A percentile compares a stretch with the other conserved stretches of the same genome.
Conservation (phyloP, 1,140 invertebrate genomes). For the Drosophila equinoxialis region DNA sequence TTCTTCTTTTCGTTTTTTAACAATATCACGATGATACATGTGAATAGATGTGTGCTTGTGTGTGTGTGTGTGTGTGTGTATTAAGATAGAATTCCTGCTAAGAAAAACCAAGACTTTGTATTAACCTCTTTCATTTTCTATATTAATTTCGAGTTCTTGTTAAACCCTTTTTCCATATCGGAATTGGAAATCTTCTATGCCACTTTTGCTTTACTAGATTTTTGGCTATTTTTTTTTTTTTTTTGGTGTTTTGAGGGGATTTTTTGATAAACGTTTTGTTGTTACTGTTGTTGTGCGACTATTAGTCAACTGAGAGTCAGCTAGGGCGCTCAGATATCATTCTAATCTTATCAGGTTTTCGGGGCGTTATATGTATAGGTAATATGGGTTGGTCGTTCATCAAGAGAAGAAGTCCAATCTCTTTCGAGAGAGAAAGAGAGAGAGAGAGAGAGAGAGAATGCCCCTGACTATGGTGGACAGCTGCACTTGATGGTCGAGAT, state of each 20-base stretch:
- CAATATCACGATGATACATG: neutral
- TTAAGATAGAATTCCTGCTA: neutral
- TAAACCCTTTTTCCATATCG: too few species aligned
- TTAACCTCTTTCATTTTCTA: too few species aligned
- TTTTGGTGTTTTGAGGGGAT: neutral
- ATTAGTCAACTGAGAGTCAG: slow-evolving; percentile 46
- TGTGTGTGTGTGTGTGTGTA: too few species aligned
- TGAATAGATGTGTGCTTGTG: neutral
- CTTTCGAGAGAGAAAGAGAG: too few species aligned
- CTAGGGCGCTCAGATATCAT: slow-evolving; percentile 33
- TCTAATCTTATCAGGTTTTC: slow-evolving; percentile 48
- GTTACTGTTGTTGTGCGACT: neutral
- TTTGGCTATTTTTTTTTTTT: slow-evolving; percentile 9
- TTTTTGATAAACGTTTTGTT: neutral
- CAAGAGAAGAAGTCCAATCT: neutral
- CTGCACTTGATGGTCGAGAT: slow-evolving; percentile 4
- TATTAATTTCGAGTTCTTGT: too few species aligned
- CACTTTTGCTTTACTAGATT: neutral
- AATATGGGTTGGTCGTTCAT: neutral
- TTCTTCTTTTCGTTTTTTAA: neutral
- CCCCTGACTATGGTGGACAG: neutral
- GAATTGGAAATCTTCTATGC: too few species aligned
- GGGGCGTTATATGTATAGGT: neutral
- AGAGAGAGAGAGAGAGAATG: slow-evolving; percentile 4
- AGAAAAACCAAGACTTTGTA: neutral